Evolutionary conservation across 2,888 invertebrate genomes (phyloP).

Genomic region (Cephus runcator): DNA sequence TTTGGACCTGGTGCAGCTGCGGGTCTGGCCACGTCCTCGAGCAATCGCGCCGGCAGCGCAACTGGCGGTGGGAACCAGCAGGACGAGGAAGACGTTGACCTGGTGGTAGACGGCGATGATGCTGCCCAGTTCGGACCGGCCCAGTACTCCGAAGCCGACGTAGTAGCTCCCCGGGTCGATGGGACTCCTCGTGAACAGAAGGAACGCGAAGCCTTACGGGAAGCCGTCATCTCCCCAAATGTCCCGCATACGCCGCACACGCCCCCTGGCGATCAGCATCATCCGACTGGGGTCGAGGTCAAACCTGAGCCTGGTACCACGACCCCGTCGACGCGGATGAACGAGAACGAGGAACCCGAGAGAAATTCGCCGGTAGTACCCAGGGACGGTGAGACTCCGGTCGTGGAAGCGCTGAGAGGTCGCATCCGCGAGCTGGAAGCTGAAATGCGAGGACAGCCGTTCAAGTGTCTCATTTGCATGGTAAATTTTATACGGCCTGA

Average conservation of each 20-base stretch:
- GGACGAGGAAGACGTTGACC: constrained; percentile 78
- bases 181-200: constrained; percentile 67
- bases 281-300: constrained; percentile 56
- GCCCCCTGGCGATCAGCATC: constrained; percentile 48
- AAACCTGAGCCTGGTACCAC: constrained; percentile 61
- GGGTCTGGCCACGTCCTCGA: constrained; percentile 64
- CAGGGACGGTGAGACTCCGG: constrained; percentile 57
- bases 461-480: constrained; percentile 91
- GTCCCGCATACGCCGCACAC: constrained; percentile 48
- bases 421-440: constrained; percentile 81
- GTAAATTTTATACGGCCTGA: constrained; percentile 55
- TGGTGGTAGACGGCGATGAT: constrained; percentile 90
- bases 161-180: constrained; percentile 69
- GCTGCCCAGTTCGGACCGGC: constrained; percentile 84
- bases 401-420: constrained; percentile 80
- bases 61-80: constrained; percentile 50
- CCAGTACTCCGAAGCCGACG: constrained; percentile 85
- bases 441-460: constrained; percentile 70
- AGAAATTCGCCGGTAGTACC: constrained; percentile 42
- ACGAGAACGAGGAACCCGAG: constrained; percentile 45
- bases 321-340: constrained; percentile 37
- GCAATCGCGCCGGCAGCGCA: constrained; percentile 49
- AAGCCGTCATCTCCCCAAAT: constrained; percentile 67
- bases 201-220: constrained; percentile 69
- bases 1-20: constrained; percentile 46